phyloP scores from a whole-genome alignment of 2,888 invertebrate genomes.

The Sminthurides aquaticus region DNA sequence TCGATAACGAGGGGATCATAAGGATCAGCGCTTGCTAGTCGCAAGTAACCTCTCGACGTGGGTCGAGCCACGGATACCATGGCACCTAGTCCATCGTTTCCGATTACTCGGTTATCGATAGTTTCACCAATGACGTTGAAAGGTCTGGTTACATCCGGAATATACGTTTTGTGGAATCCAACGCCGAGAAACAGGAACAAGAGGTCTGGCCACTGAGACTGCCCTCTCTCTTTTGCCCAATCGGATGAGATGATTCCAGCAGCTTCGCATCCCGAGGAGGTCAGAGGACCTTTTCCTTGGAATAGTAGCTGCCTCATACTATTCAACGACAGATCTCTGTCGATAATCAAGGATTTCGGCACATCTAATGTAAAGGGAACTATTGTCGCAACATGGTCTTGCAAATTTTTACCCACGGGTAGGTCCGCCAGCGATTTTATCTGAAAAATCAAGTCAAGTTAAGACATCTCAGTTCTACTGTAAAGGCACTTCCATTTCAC shows the following conservation, averaged over 20 bases:
- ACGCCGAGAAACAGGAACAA: conserved; percentile 27
- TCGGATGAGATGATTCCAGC: conserved; percentile 33
- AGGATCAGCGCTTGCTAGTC: conserved; percentile 26
- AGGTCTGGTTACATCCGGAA: conserved; percentile 28
- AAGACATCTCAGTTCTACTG: not conserved
- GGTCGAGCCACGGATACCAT: conserved; percentile 38
- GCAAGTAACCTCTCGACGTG: conserved; percentile 25
- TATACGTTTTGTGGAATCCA: conserved; percentile 29
- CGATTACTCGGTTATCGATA: conserved; percentile 24
- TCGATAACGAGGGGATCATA: conserved; percentile 32
- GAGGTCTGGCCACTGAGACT: conserved; percentile 38
- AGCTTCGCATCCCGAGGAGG: conserved; percentile 28
- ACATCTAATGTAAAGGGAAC: conserved; percentile 33
- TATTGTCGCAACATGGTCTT: conserved; percentile 33
- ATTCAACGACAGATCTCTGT: conserved; percentile 26
- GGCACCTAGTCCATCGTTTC: conserved; percentile 36
- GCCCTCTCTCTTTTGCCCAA: conserved; percentile 29
- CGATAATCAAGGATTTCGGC: conserved; percentile 28
- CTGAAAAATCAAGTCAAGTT: conserved; percentile 16
- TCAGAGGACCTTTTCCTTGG: conserved; percentile 25
- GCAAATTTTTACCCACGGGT: conserved; percentile 36
- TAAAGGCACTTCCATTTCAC: too few relatives aligned
- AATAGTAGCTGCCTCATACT: conserved; percentile 4
- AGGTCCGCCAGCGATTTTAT: conserved; percentile 31
- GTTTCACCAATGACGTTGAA: conserved; percentile 25